Evolutionary conservation across 2,113 vertebrate genomes (phyloP), one percentile per base, ranked within the genome.

Genomic region (Micromys minutus): DNA sequence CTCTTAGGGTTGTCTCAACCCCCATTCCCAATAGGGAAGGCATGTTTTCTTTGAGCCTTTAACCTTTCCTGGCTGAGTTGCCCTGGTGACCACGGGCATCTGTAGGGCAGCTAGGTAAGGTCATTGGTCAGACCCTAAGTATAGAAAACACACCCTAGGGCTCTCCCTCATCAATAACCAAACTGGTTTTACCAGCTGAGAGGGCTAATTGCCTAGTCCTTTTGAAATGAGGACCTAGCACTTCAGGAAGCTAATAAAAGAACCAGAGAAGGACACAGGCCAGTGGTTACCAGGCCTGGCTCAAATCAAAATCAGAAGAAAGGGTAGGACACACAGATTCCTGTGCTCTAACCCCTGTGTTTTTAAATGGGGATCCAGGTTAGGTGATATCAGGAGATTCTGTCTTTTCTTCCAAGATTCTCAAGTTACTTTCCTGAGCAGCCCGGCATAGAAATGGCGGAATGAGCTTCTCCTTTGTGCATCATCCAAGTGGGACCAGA

Each of bases 151-250:
- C 92, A 94, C 95, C 96, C 92, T 50, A 31, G 72, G 88, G 69
- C 89, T 97, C 96, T 97, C 95, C 93, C 81, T 97, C 88, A 12
- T 96, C 95, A 97, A 97, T 97, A 96, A 90, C 94, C 83, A 90
- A 96, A 94, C 96, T 93, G 74, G 88, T 96, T 96, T 96, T 91
- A 21, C 96, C 92, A 86, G 89, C 95, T 83, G 95, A 92, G 97
- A 97, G 95, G 57, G 95, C 97, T 97, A 97, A 97, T 97, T 97
- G 97, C 95, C 93, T 92, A 4, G 39, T 96, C 94, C 88, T 93
- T 97, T 97, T 97, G 96, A 97, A 97, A 97, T 5, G n/a, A 77
- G 80, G 94, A 95, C 55, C 52, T 45, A 75, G 94, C 72, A 91
- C 85, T 91, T 75, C 95, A 94, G 65, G 61, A 85, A 96, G 95